Base-by-base conservation (phyloP, 2,797 vertebrate species). In the Yasuhikotakia modesta region DNA sequence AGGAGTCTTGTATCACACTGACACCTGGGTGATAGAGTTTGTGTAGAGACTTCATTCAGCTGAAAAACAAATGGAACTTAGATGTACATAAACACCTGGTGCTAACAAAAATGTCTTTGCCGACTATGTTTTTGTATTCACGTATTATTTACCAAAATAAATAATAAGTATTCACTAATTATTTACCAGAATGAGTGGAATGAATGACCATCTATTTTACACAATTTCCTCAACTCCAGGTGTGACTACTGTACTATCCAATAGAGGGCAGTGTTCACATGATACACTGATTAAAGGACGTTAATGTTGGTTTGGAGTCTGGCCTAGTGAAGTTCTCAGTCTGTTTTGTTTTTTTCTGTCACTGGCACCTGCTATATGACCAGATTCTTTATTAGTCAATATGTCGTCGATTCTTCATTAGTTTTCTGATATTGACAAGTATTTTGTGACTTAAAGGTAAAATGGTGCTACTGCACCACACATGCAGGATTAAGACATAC, bases 241-340 rank as follows among this genome's bases (percentile, higher is more conserved):
- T 35, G 32, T 35, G 45, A 46, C 3, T 5, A 45, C 21, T 11
- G 12, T 10, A 10, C 8, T 19, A 16, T 19, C 70, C 57, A 69
- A 65, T 14, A 78, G 57, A 45, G 64, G 70, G 75, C 75, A 70
- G 52, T 78, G 65, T 78, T 78, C 52, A 43, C 7, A 57, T 32
- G n/a, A 32, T 11, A 46, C 24, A 55, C 19, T 1, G 3, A 76
- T 55, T 74, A 11, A 64, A 61, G n/a, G 16, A 64, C 21, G 63
- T 58, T 73, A 66, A 32, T 27, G 16, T 1, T 50, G 48, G 43
- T 60, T 72, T 32, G 32, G 32, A 27, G 19, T 52, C 8, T 70
- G 30, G 19, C 50, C 2, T 46, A 63, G n/a, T 67, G 68, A 76
- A 30, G 24, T 60, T 70, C 24, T 45, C n/a, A n/a, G n/a, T 17